These are phyloP conservation scores for Porites cylindrica DNA, from an alignment of 92 coral and sea anemone genomes.

Conservation along the genomic window DNA sequence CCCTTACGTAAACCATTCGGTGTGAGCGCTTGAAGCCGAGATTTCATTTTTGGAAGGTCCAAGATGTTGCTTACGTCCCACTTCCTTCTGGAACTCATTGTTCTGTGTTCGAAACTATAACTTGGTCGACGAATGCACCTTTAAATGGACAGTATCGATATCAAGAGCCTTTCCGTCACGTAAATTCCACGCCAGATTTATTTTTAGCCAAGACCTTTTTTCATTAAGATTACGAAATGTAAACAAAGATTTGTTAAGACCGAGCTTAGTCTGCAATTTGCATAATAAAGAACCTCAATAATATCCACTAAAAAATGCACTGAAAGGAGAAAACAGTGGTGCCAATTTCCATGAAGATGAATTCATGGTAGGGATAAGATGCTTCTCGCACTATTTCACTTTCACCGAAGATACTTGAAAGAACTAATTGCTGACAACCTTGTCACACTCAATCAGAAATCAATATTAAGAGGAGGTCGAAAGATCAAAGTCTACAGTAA, in stretches of 20 bases:
- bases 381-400: too few species aligned
- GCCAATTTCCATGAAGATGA: neutral
- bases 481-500: too few species aligned
- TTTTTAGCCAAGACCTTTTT: neutral
- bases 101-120: neutral
- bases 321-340: neutral
- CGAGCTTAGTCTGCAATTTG: neutral
- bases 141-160: neutral
- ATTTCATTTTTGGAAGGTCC: conserved; percentile 29
- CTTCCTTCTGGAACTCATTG: conserved; percentile 12
- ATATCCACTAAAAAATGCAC: too few species aligned
- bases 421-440: too few species aligned
- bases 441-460: too few species aligned
- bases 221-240: conserved; percentile 24
- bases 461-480: too few species aligned
- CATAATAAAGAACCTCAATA: neutral
- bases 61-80: conserved; percentile 45
- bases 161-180: conserved; percentile 8
- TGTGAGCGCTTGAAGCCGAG: conserved; percentile 19
- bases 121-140: neutral
- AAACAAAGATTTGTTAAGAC: neutral
- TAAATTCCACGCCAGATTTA: neutral
- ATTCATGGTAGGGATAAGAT: too few species aligned
- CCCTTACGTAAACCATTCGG: conserved; percentile 34
- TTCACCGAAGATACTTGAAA: too few species aligned